Base-by-base conservation (phyloP, 2,113 vertebrate genomes). In the Marmota flaviventris region DNA sequence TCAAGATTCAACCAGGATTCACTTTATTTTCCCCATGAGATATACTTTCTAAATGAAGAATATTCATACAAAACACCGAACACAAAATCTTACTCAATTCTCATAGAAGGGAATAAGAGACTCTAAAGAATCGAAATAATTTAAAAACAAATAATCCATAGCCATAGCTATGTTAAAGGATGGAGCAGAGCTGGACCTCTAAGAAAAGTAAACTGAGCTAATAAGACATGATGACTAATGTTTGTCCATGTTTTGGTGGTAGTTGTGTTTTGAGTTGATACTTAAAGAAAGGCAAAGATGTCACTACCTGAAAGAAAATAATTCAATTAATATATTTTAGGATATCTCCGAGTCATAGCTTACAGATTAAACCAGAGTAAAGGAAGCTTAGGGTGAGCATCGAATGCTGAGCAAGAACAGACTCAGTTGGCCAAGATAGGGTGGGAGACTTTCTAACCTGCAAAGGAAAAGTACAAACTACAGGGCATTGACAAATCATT, bases 1-100 rank as follows among this genome's bases (percentile, higher is more conserved):
- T 95, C 85, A 53, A 48, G 45, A 81, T 1, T 93, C 65, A 85
- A 76, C 63, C 84, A 78, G 22, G 25, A 27, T 53, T 84, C 5
- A 34, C 18, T 34, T 82, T 70, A 29, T 13, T 37, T 32, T 81
- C 37, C 48, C 3, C 18, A 45, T 61, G 25, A 89, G 12, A 75
- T 56, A 0, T n/a, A 45, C n/a, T 70, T 83, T 85, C n/a, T 87
- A 17, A 6, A 48, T 67, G 25, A 82, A 56, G 2, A 39, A 65
- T 69, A 69, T 63, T 73, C 61, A 45, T 81, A 70, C 11, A 25
- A 65, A 39, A 85, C 18, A 32, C 16, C 32, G 11, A 13, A 12
- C 65, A 32, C 32, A 34, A 42, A 11, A 72, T 90, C 85, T 89
- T 48, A 34, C 14, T 79, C 63, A 56, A 22, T 83, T 86, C 12